phyloP scores from a whole-genome alignment of 2,113 vertebrate genomes.

The Toxotes jaculatrix region DNA sequence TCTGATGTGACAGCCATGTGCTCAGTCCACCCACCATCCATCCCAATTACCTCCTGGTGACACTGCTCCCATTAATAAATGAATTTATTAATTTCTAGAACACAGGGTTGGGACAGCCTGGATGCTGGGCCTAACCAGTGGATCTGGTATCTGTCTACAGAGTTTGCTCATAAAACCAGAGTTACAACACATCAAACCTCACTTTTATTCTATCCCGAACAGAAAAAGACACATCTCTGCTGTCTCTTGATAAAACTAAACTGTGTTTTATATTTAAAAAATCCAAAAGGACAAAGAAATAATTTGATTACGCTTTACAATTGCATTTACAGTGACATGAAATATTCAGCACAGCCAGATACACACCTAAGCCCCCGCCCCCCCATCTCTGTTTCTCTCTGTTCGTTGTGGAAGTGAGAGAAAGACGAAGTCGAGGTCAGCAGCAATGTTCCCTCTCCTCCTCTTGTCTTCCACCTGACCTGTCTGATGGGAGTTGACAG shows the following conservation, averaged over 20 bases:
- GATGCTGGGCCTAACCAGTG: background rate
- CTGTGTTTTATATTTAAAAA: background rate
- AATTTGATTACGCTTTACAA: background rate
- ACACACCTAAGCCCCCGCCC: background rate
- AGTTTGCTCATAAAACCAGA: background rate
- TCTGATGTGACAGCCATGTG: background rate
- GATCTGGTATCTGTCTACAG: background rate
- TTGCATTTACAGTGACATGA: background rate
- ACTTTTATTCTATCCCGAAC: background rate
- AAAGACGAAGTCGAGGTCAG: conserved; percentile 40
- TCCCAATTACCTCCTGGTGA: too few relatives aligned
- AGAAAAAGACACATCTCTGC: background rate
- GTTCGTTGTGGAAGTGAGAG: background rate
- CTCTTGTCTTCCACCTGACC: conserved; percentile 67
- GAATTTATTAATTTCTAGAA: too few relatives aligned
- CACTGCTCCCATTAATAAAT: too few relatives aligned
- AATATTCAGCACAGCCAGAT: background rate
- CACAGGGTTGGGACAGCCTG: background rate
- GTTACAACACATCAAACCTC: background rate
- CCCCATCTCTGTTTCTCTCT: background rate
- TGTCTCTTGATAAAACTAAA: background rate
- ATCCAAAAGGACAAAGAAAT: background rate
- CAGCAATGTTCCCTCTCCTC: conserved; percentile 1
- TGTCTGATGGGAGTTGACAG: conserved; percentile 66
- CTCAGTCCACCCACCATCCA: too few relatives aligned